phyloP scores from a whole-genome alignment of 1,140 invertebrate species.

The Bombus breviceps region DNA sequence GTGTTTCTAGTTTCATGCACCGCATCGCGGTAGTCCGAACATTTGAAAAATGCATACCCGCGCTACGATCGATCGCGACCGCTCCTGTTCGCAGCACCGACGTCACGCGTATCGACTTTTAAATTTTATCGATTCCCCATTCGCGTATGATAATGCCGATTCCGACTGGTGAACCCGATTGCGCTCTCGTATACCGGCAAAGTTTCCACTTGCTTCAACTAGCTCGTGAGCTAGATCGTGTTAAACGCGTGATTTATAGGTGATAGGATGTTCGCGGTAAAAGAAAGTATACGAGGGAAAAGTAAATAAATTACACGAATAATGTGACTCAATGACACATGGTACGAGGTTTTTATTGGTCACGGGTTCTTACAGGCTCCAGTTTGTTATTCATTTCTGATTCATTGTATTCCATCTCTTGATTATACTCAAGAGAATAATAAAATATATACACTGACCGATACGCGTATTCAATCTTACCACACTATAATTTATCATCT shows the following conservation, averaged over 20 bases:
- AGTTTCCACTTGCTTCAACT: background rate
- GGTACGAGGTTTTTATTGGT: background rate
- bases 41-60: slow-evolving; percentile 51
- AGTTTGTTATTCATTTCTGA: background rate
- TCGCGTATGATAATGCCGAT: slow-evolving; percentile 36
- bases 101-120: slow-evolving; percentile 38
- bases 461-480: background rate
- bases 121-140: slow-evolving; percentile 47
- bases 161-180: background rate
- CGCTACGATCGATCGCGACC: slow-evolving; percentile 30
- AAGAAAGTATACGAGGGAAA: background rate
- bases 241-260: slow-evolving; percentile 16
- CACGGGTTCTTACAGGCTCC: no score
- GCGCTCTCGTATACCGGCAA: background rate
- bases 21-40: slow-evolving; percentile 42
- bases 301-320: slow-evolving; percentile 2
- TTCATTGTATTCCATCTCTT: no score
- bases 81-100: background rate
- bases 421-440: background rate
- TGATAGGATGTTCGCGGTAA: background rate
- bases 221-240: background rate
- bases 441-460: background rate
- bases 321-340: background rate
- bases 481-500: background rate
- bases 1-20: slow-evolving; percentile 57